phyloP scores from a whole-genome alignment of 2,113 vertebrate genomes.

The Atractosteus spatula region DNA sequence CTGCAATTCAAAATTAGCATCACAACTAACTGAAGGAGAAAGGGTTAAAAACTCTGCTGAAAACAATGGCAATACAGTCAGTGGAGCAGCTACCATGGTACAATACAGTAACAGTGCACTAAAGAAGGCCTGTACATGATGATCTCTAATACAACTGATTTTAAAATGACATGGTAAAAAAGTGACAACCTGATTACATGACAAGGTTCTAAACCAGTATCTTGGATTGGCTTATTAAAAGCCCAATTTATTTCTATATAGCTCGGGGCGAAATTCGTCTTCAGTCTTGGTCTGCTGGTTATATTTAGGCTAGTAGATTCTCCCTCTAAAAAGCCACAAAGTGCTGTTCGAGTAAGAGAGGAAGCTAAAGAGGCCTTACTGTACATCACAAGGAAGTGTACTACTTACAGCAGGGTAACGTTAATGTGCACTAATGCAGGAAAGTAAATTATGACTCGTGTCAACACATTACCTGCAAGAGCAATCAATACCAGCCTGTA shows the following conservation, averaged over 20 bases:
- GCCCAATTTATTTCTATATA: neutral
- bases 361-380: constrained; percentile 17
- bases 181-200: too few species aligned
- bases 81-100: too few species aligned
- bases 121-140: too few species aligned
- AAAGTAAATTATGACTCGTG: constrained; percentile 62
- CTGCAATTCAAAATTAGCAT: too few species aligned
- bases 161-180: too few species aligned
- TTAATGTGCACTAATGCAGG: constrained; percentile 65
- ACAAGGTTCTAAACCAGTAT: neutral
- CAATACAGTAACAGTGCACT: too few species aligned
- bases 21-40: too few species aligned
- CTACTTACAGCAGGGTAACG: constrained; percentile 50
- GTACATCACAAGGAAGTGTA: constrained; percentile 44
- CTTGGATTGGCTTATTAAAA: neutral
- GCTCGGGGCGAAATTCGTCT: neutral
- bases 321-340: constrained; percentile 22
- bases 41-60: too few species aligned
- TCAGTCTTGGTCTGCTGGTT: neutral
- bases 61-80: too few species aligned
- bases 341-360: constrained; percentile 25
- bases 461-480: constrained; percentile 59
- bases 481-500: constrained; percentile 46
- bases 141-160: too few species aligned
- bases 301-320: constrained; percentile 13